Percentiles rank a stretch among this genome's conserved stretches.
Conservation (phyloP, 2,888 invertebrate genomes). For the Amaurobius ferox region DNA sequence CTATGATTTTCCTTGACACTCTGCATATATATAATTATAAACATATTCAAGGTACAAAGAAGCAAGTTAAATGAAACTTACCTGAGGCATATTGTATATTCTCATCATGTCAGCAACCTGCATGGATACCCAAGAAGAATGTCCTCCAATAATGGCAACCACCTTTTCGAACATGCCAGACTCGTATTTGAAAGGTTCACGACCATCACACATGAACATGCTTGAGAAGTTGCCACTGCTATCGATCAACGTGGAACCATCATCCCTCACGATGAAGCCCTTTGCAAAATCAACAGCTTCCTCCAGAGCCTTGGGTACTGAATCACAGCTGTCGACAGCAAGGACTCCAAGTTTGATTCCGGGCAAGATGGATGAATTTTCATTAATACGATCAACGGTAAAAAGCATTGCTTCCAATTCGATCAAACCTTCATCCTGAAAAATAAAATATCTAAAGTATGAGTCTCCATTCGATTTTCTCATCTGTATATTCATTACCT, state of each 20-base stretch:
- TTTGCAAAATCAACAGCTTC: neutral
- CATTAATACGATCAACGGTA: neutral
- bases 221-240: too few relatives aligned
- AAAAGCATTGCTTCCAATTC: neutral
- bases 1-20: too few relatives aligned
- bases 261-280: neutral
- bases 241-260: too few relatives aligned
- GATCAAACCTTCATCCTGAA: constrained; percentile 4
- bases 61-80: too few relatives aligned
- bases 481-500: too few relatives aligned
- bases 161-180: constrained; percentile 4
- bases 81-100: neutral
- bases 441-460: too few relatives aligned
- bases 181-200: neutral
- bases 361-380: neutral
- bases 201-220: neutral
- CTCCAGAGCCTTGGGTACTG: neutral
- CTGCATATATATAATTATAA: too few relatives aligned
- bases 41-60: too few relatives aligned
- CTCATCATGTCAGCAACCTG: constrained; percentile 8
- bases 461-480: too few relatives aligned
- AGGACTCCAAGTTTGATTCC: neutral
- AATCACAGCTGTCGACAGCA: constrained; percentile 8
- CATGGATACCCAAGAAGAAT: neutral
- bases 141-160: neutral